Conservation (phyloP, 2,113 vertebrate species). For the Calonectris borealis region DNA sequence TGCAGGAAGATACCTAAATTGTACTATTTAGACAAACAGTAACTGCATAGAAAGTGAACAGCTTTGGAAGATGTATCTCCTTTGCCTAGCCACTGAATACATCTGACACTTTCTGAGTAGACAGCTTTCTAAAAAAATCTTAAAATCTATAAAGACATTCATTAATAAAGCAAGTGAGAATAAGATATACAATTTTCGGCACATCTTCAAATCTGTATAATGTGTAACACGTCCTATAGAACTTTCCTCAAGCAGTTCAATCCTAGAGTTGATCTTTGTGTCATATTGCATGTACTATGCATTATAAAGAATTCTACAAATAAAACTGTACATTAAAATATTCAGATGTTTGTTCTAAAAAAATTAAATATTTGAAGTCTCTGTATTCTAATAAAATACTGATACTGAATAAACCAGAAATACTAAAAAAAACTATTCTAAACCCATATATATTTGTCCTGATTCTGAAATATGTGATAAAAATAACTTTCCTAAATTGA, state of each 20-base stretch:
- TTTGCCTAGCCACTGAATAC: neutral
- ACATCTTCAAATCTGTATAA: neutral
- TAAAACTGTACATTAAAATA: neutral
- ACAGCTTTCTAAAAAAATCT: neutral
- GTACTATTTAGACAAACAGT: neutral
- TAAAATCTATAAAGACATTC: neutral
- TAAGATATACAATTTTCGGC: neutral
- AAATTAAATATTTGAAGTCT: neutral
- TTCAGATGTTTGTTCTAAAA: neutral
- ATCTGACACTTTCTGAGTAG: neutral
- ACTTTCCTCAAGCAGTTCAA: neutral
- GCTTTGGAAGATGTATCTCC: neutral
- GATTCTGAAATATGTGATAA: neutral
- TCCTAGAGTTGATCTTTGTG: neutral
- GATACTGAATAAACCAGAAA: neutral
- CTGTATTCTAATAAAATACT: neutral
- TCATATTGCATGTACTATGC: neutral
- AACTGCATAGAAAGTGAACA: neutral
- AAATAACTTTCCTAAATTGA: neutral
- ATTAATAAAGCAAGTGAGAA: neutral
- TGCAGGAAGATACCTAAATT: neutral
- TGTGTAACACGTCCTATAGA: neutral
- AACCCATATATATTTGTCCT: neutral
- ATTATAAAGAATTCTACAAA: neutral
- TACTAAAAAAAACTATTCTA: neutral